phyloP scores from a whole-genome alignment of 2,797 vertebrate species.

The Loriculus beryllinus region DNA sequence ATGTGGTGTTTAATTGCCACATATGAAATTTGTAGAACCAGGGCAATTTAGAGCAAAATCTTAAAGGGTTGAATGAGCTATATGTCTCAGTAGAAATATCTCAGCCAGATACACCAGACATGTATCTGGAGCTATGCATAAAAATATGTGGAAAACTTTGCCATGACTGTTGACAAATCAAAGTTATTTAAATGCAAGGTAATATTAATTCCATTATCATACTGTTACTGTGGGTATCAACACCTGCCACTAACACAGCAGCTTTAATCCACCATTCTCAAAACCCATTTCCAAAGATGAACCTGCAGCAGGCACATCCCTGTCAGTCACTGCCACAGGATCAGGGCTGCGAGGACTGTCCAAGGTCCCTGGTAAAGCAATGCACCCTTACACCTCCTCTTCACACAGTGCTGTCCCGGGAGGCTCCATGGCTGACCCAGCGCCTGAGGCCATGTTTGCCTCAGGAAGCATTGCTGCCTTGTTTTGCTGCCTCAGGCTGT shows the following conservation, averaged over 20 bases:
- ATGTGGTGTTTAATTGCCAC: neutral
- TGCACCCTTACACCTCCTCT: accelerated
- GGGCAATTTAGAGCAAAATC: neutral
- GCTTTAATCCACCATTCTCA: neutral
- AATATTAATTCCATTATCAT: accelerated
- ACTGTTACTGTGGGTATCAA: neutral
- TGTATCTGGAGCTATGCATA: neutral
- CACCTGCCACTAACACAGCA: neutral
- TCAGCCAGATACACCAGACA: neutral
- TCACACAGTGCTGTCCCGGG: accelerated
- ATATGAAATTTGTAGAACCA: neutral
- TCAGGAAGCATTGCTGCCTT: accelerated
- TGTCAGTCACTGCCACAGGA: accelerated
- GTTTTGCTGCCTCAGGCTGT: accelerated
- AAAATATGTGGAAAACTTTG: neutral
- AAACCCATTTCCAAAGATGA: neutral
- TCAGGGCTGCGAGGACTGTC: neutral
- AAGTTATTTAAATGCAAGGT: neutral
- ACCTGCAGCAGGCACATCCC: accelerated
- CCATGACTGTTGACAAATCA: neutral
- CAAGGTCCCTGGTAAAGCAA: accelerated
- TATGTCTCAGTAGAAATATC: neutral
- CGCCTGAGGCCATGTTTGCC: accelerated
- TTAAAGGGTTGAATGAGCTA: neutral
- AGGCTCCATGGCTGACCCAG: accelerated